Conservation (phyloP, 2,888 invertebrate genomes). For the Camponotus fellah region DNA sequence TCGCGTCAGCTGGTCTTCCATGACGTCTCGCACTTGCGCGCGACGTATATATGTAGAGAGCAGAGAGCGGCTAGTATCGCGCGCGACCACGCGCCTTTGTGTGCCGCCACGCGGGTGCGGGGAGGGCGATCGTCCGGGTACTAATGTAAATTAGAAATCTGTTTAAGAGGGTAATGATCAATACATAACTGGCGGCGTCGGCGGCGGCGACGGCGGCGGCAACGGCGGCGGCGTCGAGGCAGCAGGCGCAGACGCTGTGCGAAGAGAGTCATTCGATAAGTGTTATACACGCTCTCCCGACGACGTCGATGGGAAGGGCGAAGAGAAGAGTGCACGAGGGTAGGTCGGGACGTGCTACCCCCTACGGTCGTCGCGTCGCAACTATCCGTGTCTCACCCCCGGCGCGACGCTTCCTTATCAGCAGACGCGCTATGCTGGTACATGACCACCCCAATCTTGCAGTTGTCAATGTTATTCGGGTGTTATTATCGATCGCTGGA, state of each 20-base stretch:
- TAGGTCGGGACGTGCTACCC: conserved; percentile 80
- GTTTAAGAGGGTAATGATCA: conserved; percentile 86
- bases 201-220: conserved; percentile 64
- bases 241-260: conserved; percentile 84
- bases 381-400: conserved; percentile 72
- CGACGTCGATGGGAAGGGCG: conserved; percentile 66
- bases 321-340: conserved; percentile 38
- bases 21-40: conserved; percentile 61
- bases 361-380: conserved; percentile 77
- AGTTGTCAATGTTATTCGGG: conserved; percentile 30
- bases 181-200: conserved; percentile 80
- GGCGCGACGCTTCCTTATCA: conserved; percentile 78
- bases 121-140: conserved; percentile 76
- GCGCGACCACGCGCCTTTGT: conserved; percentile 68
- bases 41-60: conserved; percentile 29
- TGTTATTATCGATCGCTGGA: conserved; percentile 41
- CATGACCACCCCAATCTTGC: conserved; percentile 1
- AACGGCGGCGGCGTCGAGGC: conserved; percentile 64
- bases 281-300: conserved; percentile 70
- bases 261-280: conserved; percentile 76
- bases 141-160: conserved; percentile 84
- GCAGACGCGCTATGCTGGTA: conserved; percentile 61
- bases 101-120: conserved; percentile 62
- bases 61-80: conserved; percentile 29
- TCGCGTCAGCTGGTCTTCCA: conserved; percentile 63